phyloP scores from a whole-genome alignment of 1,140 invertebrate species.

The Choristoneura fumiferana region DNA sequence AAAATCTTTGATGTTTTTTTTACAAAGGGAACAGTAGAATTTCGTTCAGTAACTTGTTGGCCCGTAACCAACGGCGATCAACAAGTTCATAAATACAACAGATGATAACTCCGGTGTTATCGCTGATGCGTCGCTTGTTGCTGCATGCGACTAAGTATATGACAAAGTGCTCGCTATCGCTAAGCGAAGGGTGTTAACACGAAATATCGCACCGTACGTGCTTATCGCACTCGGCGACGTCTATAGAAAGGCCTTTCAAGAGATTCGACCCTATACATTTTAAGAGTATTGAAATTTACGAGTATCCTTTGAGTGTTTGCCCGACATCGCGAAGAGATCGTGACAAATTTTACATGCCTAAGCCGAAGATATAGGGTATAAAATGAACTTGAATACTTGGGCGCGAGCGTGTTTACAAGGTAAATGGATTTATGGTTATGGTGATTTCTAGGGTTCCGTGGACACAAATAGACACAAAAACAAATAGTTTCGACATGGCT shows the following conservation, averaged over 20 bases:
- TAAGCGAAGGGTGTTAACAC: conserved; percentile 36
- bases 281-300: conserved; percentile 63
- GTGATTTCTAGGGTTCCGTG: too few relatives aligned
- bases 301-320: conserved; percentile 43
- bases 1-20: too few relatives aligned
- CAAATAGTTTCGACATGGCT: too few relatives aligned
- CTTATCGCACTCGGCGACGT: conserved; percentile 52
- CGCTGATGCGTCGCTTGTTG: neutral
- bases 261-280: conserved; percentile 49
- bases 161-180: conserved; percentile 44
- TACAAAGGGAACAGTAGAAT: too few relatives aligned
- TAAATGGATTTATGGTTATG: too few relatives aligned
- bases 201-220: conserved; percentile 52
- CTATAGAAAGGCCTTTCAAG: conserved; percentile 53
- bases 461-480: too few relatives aligned
- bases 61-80: neutral
- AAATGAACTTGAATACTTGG: conserved; percentile 10
- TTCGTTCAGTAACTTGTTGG: too few relatives aligned
- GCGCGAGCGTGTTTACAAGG: neutral
- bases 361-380: conserved; percentile 20
- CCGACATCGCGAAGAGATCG: conserved; percentile 31
- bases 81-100: neutral
- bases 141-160: conserved; percentile 17
- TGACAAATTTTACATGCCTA: conserved; percentile 22
- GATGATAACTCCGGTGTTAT: neutral